Evolutionary conservation across 2,797 vertebrate genomes (phyloP).

Genomic region (Gallinago nigripennis): DNA sequence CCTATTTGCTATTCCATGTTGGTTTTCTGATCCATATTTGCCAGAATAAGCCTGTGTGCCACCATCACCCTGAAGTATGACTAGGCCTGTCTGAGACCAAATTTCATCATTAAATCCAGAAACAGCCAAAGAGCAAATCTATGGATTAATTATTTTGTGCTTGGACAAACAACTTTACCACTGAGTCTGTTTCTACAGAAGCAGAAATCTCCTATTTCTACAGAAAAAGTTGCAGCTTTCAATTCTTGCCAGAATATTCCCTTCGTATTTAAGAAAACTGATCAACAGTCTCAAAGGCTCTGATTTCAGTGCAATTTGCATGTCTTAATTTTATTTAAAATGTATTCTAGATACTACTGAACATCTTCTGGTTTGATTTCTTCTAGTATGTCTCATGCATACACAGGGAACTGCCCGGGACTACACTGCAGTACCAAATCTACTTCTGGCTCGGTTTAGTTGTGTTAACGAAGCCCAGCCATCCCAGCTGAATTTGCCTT

Average conservation of each 20-base stretch:
- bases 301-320: not conserved
- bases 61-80: not conserved
- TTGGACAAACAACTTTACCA: not conserved
- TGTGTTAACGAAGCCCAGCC: not conserved
- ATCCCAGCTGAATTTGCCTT: not conserved
- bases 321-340: not conserved
- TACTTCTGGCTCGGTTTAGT: not conserved
- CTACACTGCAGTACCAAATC: not conserved
- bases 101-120: not conserved
- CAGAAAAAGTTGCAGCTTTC: not conserved
- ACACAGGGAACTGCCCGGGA: not conserved
- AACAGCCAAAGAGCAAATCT: not conserved
- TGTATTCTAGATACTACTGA: not conserved
- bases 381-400: not conserved
- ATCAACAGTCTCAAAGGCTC: not conserved
- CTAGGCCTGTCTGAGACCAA: not conserved
- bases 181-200: not conserved
- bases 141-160: not conserved
- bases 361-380: not conserved
- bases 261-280: not conserved
- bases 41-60: not conserved
- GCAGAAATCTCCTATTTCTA: not conserved
- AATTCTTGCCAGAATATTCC: not conserved
- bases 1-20: rapidly evolving
- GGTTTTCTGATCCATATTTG: not conserved